These are phyloP conservation scores for Drosophila insularis DNA, from an alignment of 1,140 invertebrate species.

Conservation along the genomic window DNA sequence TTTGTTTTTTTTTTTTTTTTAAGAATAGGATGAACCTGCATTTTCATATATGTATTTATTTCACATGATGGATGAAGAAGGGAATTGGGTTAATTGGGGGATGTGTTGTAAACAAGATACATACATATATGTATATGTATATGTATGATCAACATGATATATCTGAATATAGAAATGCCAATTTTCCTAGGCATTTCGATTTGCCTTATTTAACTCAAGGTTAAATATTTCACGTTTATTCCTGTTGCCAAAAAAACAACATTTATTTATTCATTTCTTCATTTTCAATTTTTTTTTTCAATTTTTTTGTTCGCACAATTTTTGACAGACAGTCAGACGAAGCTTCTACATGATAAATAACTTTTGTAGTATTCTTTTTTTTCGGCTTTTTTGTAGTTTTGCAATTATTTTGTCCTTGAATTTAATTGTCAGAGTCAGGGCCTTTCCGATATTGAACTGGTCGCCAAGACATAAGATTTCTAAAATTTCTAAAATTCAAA, in stretches of 20 bases:
- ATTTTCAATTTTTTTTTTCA: constrained; percentile 7
- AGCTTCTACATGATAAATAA: constrained; percentile 49
- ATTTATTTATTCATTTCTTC: constrained; percentile 29
- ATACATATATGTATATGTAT: background rate
- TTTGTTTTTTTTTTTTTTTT: background rate
- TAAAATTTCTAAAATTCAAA: background rate
- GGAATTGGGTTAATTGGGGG: constrained; percentile 62
- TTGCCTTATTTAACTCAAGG: constrained; percentile 36
- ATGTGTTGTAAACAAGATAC: constrained; percentile 2
- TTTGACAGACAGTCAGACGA: constrained; percentile 40
- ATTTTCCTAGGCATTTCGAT: constrained; percentile 19
- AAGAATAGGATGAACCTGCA: background rate
- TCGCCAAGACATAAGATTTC: background rate
- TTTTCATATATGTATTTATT: background rate
- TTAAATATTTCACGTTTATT: constrained; percentile 31
- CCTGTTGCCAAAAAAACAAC: constrained; percentile 27
- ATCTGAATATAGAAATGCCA: background rate
- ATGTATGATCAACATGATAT: constrained; percentile 5
- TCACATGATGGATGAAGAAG: constrained; percentile 48
- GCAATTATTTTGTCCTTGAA: constrained; percentile 71
- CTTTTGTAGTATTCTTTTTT: constrained; percentile 35
- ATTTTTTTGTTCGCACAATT: constrained; percentile 37
- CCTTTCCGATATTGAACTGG: background rate
- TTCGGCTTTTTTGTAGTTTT: constrained; percentile 18
- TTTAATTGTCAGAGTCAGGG: constrained; percentile 57